These are phyloP conservation scores for Tipula lateralis DNA, from an alignment of 2,888 invertebrate species.

Conservation along the genomic window DNA sequence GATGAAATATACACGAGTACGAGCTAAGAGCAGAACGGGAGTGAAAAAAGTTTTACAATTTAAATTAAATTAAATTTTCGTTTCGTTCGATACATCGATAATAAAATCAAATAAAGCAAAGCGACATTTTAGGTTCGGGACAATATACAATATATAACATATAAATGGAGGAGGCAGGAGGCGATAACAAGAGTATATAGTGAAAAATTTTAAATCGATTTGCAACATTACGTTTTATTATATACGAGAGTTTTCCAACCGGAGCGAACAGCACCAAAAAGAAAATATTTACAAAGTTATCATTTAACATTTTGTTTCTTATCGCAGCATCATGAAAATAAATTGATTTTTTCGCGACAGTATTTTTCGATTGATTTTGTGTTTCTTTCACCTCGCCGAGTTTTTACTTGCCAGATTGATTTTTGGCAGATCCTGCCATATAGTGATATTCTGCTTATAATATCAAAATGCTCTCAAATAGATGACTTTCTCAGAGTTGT, in stretches of 20 bases:
- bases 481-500: too few species aligned
- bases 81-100: not conserved
- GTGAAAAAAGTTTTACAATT: not conserved
- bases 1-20: not conserved
- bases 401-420: not conserved
- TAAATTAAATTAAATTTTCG: not conserved
- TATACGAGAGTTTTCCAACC: not conserved
- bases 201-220: conserved; percentile 2
- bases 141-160: not conserved
- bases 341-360: not conserved
- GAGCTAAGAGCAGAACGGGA: not conserved
- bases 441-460: too few species aligned
- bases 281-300: not conserved
- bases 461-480: too few species aligned
- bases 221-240: not conserved
- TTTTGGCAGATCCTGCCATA: not conserved
- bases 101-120: not conserved
- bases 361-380: not conserved
- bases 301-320: not conserved
- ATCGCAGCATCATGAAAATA: not conserved
- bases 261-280: not conserved
- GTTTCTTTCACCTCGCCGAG: not conserved
- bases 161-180: not conserved
- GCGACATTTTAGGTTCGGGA: not conserved
- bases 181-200: not conserved